Evolutionary conservation across 2,888 invertebrate genomes (phyloP).

Genomic region (Polymixis lichenea): DNA sequence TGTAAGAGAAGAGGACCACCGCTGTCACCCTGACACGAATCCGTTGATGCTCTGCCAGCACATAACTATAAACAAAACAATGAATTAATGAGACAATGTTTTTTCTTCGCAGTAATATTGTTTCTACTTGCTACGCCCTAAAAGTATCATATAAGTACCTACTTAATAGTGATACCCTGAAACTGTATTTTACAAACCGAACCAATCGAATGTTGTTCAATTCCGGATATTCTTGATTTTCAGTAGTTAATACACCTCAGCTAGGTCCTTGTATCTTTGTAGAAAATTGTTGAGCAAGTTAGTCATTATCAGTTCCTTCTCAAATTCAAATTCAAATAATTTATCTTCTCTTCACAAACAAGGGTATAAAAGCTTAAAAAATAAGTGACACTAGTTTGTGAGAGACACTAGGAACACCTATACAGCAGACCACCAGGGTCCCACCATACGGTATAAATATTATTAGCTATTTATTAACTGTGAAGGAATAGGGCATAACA

Average conservation of each 20-base stretch:
- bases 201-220: not conserved
- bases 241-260: not conserved
- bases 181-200: not conserved
- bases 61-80: constrained; percentile 90
- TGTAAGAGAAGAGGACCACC: constrained; percentile 95
- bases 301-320: not conserved
- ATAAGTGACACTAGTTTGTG: too few species aligned
- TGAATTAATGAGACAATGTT: not conserved
- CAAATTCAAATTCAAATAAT: too few species aligned
- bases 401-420: too few species aligned
- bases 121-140: not conserved
- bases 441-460: too few species aligned
- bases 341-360: too few species aligned
- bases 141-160: not conserved
- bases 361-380: too few species aligned
- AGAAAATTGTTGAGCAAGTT: not conserved
- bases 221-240: not conserved
- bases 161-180: too few species aligned
- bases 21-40: constrained; percentile 97
- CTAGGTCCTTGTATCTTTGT: too few species aligned
- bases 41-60: constrained; percentile 95
- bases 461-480: too few species aligned
- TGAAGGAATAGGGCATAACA: too few species aligned
- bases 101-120: not conserved
- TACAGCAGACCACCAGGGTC: too few species aligned